Conservation (phyloP, 92 coral and sea anemone species). For the Virgularia gustaviana region DNA sequence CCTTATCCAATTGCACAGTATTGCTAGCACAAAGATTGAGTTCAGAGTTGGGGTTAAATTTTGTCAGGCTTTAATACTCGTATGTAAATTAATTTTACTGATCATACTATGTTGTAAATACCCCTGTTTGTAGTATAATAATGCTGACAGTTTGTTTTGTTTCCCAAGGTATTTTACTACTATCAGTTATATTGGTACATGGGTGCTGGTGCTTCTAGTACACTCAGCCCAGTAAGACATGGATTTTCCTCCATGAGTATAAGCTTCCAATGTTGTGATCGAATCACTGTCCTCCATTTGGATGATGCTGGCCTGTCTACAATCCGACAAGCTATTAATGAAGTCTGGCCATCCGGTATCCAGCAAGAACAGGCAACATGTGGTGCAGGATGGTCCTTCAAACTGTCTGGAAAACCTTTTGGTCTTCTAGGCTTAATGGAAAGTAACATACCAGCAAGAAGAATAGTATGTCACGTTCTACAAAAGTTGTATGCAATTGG, state of each 20-base stretch:
- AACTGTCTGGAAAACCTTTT: constrained; percentile 20
- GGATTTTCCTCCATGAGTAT: constrained; percentile 66
- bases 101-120: too few species aligned
- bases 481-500: constrained; percentile 48
- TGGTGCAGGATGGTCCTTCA: constrained; percentile 46
- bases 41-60: too few species aligned
- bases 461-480: constrained; percentile 50
- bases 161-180: too few species aligned
- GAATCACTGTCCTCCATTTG: constrained; percentile 50
- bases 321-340: constrained; percentile 48
- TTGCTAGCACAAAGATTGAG: too few species aligned
- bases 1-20: too few species aligned
- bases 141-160: too few species aligned
- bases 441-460: constrained; percentile 13
- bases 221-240: constrained; percentile 50
- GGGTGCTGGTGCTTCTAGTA: constrained; percentile 26
- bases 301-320: constrained; percentile 42
- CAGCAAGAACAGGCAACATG: constrained; percentile 37
- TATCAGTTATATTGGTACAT: too few species aligned
- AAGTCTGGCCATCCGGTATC: constrained; percentile 53
- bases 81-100: too few species aligned
- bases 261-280: constrained; percentile 24
- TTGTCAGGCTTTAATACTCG: too few species aligned
- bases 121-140: too few species aligned
- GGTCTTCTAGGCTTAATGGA: constrained; percentile 9